A percentile compares a stretch with the other conserved stretches of the same genome.
Evolutionary conservation across 2,113 vertebrate genomes (phyloP).

Genomic region (Cyprinus carpio): DNA sequence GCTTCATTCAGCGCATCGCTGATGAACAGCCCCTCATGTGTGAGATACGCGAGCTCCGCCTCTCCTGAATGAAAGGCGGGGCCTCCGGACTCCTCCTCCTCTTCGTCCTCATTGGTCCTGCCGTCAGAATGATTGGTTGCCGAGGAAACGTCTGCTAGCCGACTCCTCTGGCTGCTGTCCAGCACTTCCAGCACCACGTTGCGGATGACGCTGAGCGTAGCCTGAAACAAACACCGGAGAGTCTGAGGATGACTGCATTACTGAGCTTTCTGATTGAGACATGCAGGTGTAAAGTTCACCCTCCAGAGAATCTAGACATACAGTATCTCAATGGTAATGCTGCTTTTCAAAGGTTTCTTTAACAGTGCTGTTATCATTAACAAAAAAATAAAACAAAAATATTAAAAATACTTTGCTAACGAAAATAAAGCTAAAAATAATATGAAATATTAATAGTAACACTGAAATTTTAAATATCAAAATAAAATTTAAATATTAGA

Average conservation of each 20-base stretch:
- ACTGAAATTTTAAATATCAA: no score
- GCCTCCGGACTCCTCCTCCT: conserved; percentile 25
- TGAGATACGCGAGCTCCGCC: conserved; percentile 92
- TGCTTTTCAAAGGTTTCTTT: not conserved
- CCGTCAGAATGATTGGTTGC: conserved; percentile 67
- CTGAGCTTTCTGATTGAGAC: no score
- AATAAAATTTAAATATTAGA: no score
- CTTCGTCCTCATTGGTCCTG: conserved; percentile 45
- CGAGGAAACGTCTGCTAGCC: conserved; percentile 71
- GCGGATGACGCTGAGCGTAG: conserved; percentile 84
- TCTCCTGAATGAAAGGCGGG: conserved; percentile 60
- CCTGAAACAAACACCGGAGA: conserved; percentile 67
- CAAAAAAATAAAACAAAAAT: not conserved
- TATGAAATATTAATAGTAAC: no score
- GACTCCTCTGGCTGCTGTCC: conserved; percentile 85
- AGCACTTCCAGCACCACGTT: conserved; percentile 89
- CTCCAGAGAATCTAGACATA: not conserved
- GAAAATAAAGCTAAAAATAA: no score
- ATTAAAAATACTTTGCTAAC: no score
- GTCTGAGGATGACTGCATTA: no score
- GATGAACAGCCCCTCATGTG: conserved; percentile 94
- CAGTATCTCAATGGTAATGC: not conserved
- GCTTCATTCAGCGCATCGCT: conserved; percentile 86
- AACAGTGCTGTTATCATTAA: not conserved
- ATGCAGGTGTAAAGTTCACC: not conserved